Percentiles rank a stretch among this genome's conserved stretches.
phyloP scores from a whole-genome alignment of 2,888 invertebrate species.

The Drosophila monieri region DNA sequence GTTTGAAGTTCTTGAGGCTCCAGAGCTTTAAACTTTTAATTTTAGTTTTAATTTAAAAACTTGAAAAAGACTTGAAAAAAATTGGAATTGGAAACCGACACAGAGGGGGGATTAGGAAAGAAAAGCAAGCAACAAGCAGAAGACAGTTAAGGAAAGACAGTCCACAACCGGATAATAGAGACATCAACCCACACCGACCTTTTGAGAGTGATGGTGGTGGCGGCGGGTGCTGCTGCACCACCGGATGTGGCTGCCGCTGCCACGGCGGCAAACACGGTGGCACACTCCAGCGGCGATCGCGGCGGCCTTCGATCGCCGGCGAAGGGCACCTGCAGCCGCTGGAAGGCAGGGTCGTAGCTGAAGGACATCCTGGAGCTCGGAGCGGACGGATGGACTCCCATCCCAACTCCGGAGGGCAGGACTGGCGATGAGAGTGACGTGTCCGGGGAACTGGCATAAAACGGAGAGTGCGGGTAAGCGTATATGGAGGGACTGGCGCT shows the following conservation, averaged over 20 bases:
- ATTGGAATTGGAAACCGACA: conserved; percentile 1
- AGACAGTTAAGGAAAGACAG: conserved; percentile 7
- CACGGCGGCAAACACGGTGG: conserved; percentile 63
- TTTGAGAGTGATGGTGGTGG: conserved; percentile 21
- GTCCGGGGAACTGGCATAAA: conserved; percentile 78
- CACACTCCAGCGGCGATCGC: conserved; percentile 69
- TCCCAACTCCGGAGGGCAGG: neutral
- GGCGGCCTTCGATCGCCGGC: conserved; percentile 35
- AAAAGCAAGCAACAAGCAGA: conserved; percentile 12
- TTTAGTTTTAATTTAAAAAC: too few species aligned
- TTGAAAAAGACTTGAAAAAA: neutral
- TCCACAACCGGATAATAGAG: conserved; percentile 30
- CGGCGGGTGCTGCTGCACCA: conserved; percentile 7
- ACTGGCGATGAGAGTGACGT: conserved; percentile 45
- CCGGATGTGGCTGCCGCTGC: conserved; percentile 63
- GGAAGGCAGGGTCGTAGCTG: conserved; percentile 80
- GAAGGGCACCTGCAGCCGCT: conserved; percentile 69
- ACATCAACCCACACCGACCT: conserved; percentile 52
- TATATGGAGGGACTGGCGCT: conserved; percentile 79
- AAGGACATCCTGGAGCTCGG: conserved; percentile 52
- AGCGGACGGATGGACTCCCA: neutral
- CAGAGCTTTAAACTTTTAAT: too few species aligned
- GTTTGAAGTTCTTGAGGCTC: too few species aligned
- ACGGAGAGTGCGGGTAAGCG: conserved; percentile 76
- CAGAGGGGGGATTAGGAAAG: too few species aligned